Base-by-base conservation (phyloP, 2,113 vertebrate species). In the Lepus europaeus region DNA sequence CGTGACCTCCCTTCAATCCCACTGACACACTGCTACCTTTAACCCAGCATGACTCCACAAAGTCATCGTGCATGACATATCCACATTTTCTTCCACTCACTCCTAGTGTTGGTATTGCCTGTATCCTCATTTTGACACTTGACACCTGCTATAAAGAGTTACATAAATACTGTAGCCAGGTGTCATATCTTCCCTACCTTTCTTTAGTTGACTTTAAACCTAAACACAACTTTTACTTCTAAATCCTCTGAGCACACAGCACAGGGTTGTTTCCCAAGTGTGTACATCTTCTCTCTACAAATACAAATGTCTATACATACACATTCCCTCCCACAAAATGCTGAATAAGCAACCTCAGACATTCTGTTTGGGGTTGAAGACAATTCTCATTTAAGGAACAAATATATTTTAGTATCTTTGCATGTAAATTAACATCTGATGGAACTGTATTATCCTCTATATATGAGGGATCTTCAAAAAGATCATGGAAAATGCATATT, bases 171-270 rank as follows among this genome's bases (percentile, higher is more conserved):
- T 91, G 81, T 33, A 73, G 76, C 68, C 51, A 82, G 13, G 9
- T 22, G 70, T 51, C 22, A 16, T 33, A 79, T n/a, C 56, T 87
- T 89, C 27, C 39, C 16, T 51, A 70, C 51, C 29, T 77, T 61
- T 70, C 72, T 33, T 70, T n/a, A 16, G 59, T 39, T 39, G 56
- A 76, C 45, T 89, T 89, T 64, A 78, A 91, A 73, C 72, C 66
- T 76, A 92, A 82, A 86, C n/a, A 80, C 9, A 83, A 89, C 9
- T 63, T 86, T 76, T 61, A 77, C 7, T 89, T 61, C 66, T 61
- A 78, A 89, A 86, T 86, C 16, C 68, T 53, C 56, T 51, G 61
- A 82, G 69, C n/a, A 81, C 80, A 90, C 6, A 90, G 25, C 33
- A 95, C 27, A 69, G 17, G 39, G 36, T 63, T 90, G 86, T 39